Conservation (phyloP, 1,140 invertebrate species). For the Brevipalpus yothersi region DNA sequence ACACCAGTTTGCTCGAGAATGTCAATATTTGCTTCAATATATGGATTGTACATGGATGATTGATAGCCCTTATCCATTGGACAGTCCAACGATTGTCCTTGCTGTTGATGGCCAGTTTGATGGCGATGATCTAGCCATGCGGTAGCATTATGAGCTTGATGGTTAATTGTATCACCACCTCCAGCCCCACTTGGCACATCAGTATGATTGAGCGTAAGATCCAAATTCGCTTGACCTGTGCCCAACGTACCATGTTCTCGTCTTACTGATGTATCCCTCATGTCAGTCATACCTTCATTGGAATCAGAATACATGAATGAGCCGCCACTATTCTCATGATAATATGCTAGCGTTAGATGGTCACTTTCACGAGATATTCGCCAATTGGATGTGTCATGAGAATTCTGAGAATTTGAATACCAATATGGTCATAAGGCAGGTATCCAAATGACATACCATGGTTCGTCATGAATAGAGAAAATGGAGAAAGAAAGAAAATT, state of each 20-base stretch:
- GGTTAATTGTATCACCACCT: neutral
- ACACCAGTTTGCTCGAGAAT: neutral
- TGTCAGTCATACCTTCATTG: neutral
- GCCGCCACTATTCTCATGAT: too few species aligned
- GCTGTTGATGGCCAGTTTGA: neutral
- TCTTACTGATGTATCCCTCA: neutral
- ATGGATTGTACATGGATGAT: neutral
- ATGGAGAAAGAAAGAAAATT: too few species aligned
- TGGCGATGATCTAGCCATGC: neutral
- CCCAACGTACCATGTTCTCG: neutral
- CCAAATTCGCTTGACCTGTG: neutral
- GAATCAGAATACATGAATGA: too few species aligned
- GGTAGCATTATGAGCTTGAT: neutral
- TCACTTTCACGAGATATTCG: too few species aligned
- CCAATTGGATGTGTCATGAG: neutral
- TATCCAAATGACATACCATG: too few species aligned
- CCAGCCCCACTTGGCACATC: neutral
- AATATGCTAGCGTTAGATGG: too few species aligned
- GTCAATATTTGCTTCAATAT: neutral
- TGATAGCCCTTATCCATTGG: neutral
- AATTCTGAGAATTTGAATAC: neutral
- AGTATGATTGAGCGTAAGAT: neutral
- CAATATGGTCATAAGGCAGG: too few species aligned
- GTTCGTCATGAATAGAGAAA: too few species aligned
- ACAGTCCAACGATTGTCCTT: neutral